A percentile compares a stretch with the other conserved stretches of the same genome.
Evolutionary conservation across 2,888 invertebrate genomes (phyloP).

Genomic region (Scrobipalpa atriplicella): DNA sequence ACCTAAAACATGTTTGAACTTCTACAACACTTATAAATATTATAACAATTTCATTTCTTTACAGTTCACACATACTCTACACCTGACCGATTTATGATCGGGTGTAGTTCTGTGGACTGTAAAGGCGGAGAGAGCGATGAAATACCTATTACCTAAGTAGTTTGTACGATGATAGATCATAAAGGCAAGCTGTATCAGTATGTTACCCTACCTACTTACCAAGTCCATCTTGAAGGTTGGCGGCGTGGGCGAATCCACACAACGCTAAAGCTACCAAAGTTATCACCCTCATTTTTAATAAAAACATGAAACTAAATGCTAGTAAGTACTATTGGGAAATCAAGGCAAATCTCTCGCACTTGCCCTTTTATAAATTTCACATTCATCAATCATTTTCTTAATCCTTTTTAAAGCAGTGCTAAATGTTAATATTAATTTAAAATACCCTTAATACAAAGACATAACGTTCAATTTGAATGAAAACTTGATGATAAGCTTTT

Average conservation of each 20-base stretch:
- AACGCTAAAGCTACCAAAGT: background rate
- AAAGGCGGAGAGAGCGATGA: too few relatives aligned
- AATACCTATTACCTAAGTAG: too few relatives aligned
- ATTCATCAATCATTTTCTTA: conserved; percentile 9
- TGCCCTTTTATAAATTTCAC: conserved; percentile 2
- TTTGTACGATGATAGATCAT: background rate
- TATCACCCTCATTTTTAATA: background rate
- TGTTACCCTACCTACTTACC: background rate
- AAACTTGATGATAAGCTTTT: background rate
- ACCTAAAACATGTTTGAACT: background rate
- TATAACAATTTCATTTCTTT: background rate
- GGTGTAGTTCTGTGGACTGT: background rate
- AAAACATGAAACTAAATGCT: background rate
- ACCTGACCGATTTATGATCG: too few relatives aligned
- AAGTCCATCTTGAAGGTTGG: background rate
- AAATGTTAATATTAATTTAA: background rate
- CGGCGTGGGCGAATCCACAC: background rate
- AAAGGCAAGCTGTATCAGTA: too few relatives aligned
- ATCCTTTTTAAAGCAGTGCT: background rate
- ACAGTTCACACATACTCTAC: too few relatives aligned
- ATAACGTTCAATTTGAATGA: background rate
- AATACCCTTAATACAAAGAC: background rate
- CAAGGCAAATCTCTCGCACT: background rate
- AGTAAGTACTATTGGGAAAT: background rate
- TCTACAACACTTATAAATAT: too few relatives aligned